phyloP scores from a whole-genome alignment of 2,888 invertebrate species.

The Acleris sparsana region DNA sequence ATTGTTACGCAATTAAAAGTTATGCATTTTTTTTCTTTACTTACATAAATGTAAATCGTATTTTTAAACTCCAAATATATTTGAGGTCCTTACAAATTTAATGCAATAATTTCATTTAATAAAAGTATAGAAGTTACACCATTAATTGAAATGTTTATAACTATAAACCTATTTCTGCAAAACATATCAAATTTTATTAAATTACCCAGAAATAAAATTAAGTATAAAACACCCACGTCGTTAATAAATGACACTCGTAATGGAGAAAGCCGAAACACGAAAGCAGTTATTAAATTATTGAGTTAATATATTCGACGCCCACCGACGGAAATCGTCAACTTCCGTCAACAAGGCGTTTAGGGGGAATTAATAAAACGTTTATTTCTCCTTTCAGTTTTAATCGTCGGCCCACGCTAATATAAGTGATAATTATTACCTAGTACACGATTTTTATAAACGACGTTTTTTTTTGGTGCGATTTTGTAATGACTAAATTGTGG shows the following conservation, averaged over 20 bases:
- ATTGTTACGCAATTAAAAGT: no score
- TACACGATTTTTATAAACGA: conserved; percentile 15
- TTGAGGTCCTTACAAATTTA: no score
- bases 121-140: no score
- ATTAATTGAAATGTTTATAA: no score
- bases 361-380: conserved; percentile 25
- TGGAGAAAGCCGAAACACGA: conserved; percentile 21
- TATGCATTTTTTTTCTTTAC: no score
- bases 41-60: no score
- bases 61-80: no score
- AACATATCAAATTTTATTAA: no score
- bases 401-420: conserved; percentile 28
- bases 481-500: not conserved
- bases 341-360: conserved; percentile 33
- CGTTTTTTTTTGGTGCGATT: conserved; percentile 3
- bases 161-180: no score
- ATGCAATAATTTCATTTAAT: no score
- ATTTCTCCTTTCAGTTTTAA: conserved; percentile 23
- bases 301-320: conserved; percentile 28
- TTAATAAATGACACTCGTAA: conserved; percentile 7
- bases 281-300: conserved; percentile 30
- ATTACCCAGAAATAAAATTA: no score
- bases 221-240: not conserved
- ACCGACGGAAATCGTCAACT: conserved; percentile 33
- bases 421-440: conserved; percentile 29